phyloP scores from a whole-genome alignment of 1,140 invertebrate species.

The Antheraea pernyi region DNA sequence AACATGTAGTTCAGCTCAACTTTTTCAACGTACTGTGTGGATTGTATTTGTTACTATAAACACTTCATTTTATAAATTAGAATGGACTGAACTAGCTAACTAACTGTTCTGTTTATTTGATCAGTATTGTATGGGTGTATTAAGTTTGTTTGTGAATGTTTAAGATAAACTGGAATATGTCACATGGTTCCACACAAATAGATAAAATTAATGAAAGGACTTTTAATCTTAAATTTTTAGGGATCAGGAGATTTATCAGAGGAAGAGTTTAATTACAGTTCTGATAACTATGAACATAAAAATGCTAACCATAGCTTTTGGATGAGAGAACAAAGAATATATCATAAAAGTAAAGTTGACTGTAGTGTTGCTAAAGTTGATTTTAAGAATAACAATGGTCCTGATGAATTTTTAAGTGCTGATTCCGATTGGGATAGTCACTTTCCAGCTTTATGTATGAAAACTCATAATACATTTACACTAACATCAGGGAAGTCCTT shows the following conservation, averaged over 20 bases:
- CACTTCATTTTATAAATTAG: too few relatives aligned
- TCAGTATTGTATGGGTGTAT: too few relatives aligned
- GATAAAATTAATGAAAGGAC: too few relatives aligned
- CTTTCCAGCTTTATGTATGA: conserved; percentile 62
- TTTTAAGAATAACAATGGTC: conserved; percentile 43
- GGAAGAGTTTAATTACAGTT: conserved; percentile 50
- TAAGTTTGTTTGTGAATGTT: too few relatives aligned
- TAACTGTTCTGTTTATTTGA: too few relatives aligned
- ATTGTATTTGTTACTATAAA: too few relatives aligned
- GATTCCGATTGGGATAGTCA: conserved; percentile 68
- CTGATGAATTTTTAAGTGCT: conserved; percentile 62
- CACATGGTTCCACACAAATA: too few relatives aligned
- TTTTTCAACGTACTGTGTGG: too few relatives aligned
- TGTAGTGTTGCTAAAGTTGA: conserved; percentile 28
- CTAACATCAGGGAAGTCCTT: conserved; percentile 52
- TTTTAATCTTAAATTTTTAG: conserved; percentile 29
- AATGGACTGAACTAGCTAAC: too few relatives aligned
- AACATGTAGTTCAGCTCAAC: too few relatives aligned
- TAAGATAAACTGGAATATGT: too few relatives aligned
- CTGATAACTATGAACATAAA: conserved; percentile 44
- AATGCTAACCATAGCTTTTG: conserved; percentile 46
- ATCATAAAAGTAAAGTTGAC: conserved; percentile 59
- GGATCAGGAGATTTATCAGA: conserved; percentile 57
- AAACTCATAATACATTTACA: conserved; percentile 69
- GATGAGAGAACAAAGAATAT: conserved; percentile 62